These are phyloP conservation scores for human (Homo sapiens) DNA, from an alignment of 2,113 vertebrate species.

Conservation along the genomic window DNA sequence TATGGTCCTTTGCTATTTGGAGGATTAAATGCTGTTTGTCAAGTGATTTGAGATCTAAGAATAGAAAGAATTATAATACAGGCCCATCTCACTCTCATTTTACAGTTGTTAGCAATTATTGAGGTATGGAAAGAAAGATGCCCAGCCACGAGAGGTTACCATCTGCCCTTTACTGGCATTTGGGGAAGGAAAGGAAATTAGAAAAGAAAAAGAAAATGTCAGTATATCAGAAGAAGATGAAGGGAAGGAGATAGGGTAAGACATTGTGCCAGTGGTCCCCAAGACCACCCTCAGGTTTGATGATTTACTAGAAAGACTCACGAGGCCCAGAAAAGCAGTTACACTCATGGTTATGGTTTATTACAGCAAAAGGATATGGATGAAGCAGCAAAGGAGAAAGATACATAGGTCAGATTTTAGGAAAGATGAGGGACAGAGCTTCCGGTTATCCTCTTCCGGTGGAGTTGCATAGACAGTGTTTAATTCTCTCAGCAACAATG, in stretches of 20 bases:
- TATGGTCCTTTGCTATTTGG: not conserved
- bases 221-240: not conserved
- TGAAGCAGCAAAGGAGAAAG: not conserved
- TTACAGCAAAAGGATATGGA: not conserved
- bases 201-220: not conserved
- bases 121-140: not conserved
- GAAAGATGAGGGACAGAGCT: not conserved
- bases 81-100: not conserved
- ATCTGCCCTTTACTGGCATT: not conserved
- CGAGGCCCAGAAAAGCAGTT: not conserved
- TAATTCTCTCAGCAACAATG: not conserved
- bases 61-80: conserved; percentile 21
- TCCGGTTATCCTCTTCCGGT: not conserved
- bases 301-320: not conserved
- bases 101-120: not conserved
- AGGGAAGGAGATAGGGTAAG: not conserved
- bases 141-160: not conserved
- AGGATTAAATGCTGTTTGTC: not conserved
- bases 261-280: not conserved
- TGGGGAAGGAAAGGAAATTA: not conserved
- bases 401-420: not conserved
- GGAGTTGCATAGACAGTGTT: not conserved
- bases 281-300: not conserved
- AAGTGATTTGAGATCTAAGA: conserved; percentile 35
- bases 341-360: not conserved